phyloP scores from a whole-genome alignment of 2,888 invertebrate species.

The Brachycybe producta region DNA sequence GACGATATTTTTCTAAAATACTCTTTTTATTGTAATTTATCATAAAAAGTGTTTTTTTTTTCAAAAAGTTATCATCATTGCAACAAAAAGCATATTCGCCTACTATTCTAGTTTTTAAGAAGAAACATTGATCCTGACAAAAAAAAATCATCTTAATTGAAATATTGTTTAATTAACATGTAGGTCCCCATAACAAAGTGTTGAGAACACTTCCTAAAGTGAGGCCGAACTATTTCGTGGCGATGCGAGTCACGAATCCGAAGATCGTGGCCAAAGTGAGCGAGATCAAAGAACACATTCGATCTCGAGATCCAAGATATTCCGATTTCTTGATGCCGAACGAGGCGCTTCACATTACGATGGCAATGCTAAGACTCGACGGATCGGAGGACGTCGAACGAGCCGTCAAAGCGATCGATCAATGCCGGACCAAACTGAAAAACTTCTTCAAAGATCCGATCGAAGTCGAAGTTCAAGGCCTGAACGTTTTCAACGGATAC shows the following conservation, averaged over 20 bases:
- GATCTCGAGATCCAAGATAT: background rate
- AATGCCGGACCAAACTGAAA: background rate
- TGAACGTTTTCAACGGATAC: slow-evolving; percentile 3
- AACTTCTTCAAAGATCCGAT: background rate
- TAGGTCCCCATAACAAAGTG: too few relatives aligned
- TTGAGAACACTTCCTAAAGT: background rate
- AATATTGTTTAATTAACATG: too few relatives aligned
- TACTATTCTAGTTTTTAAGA: too few relatives aligned
- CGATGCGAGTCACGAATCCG: slow-evolving; percentile 13
- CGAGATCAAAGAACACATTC: background rate
- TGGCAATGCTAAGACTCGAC: slow-evolving; percentile 7
- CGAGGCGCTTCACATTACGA: slow-evolving; percentile 11
- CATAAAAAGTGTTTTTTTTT: background rate
- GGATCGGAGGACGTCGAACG: background rate
- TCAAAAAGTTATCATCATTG: background rate
- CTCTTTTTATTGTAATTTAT: too few relatives aligned
- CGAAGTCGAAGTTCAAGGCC: slow-evolving; percentile 5
- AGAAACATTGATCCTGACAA: too few relatives aligned
- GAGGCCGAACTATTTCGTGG: slow-evolving; percentile 15
- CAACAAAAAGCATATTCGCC: background rate
- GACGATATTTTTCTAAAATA: too few relatives aligned
- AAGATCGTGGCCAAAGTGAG: background rate
- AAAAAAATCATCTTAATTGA: too few relatives aligned
- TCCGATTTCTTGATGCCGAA: slow-evolving; percentile 11
- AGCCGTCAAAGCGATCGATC: background rate